Evolutionary conservation across 2,113 vertebrate genomes (phyloP).

Genomic region (Crypturellus undulatus): DNA sequence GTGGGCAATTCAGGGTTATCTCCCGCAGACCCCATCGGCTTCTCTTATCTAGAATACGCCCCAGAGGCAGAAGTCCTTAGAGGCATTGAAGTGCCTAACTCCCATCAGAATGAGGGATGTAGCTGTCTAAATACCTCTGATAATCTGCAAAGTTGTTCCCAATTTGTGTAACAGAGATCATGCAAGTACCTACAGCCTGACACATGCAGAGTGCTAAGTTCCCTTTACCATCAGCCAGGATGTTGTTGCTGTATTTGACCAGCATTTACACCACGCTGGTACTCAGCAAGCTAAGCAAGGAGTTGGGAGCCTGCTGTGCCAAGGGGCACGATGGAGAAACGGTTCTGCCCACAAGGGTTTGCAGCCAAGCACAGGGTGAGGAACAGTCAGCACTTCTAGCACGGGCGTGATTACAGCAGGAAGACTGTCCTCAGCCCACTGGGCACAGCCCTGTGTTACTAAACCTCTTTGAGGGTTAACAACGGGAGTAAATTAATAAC

Average conservation of each 20-base stretch:
- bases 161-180: constrained; percentile 47
- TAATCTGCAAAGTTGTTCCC: constrained; percentile 61
- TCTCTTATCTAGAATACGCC: constrained; percentile 50
- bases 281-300: neutral
- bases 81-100: constrained; percentile 68
- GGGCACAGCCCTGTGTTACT: neutral
- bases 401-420: neutral
- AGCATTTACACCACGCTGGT: neutral
- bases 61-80: constrained; percentile 62
- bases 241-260: neutral
- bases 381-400: neutral
- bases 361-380: neutral
- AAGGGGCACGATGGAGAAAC: neutral
- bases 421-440: neutral
- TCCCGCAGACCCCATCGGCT: constrained; percentile 38
- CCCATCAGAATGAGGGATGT: constrained; percentile 63
- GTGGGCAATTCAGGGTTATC: constrained; percentile 65
- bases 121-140: constrained; percentile 53
- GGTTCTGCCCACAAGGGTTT: neutral
- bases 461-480: neutral
- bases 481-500: neutral
- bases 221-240: neutral
- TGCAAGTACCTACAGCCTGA: constrained; percentile 8
- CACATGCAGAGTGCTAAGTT: neutral
- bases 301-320: neutral